These are phyloP conservation scores for Glossophaga mutica DNA, from an alignment of 2,797 vertebrate species.

Conservation along the genomic window DNA sequence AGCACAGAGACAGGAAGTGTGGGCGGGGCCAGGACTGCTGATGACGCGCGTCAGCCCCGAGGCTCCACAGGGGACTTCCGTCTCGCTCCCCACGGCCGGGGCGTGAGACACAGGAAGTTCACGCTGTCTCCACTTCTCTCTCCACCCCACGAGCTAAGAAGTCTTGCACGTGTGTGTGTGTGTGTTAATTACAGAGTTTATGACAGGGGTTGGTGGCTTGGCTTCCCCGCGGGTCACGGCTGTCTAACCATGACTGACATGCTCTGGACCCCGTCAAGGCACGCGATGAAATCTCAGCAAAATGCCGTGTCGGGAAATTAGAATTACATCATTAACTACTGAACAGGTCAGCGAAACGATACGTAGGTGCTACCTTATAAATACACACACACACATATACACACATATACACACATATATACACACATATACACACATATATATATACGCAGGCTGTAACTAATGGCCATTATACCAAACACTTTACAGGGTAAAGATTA, in stretches of 20 bases:
- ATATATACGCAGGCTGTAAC: neutral
- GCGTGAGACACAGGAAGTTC: neutral
- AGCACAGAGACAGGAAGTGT: neutral
- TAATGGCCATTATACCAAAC: neutral
- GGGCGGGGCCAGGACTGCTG: rapidly evolving
- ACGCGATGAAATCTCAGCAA: neutral
- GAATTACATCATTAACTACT: neutral
- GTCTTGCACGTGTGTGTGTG: neutral
- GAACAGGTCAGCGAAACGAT: neutral
- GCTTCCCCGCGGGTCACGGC: neutral
- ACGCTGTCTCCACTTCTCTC: neutral
- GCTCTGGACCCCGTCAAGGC: neutral
- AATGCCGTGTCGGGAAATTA: neutral
- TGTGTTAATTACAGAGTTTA: neutral
- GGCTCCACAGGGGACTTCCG: no score
- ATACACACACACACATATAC: no score
- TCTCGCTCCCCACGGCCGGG: neutral
- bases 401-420: no score
- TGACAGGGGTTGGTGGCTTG: neutral
- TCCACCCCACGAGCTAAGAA: neutral
- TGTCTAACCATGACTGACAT: neutral
- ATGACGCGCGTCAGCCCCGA: no score
- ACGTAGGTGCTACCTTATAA: neutral
- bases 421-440: no score
- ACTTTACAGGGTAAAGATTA: neutral